These are phyloP conservation scores for Temnopleurus reevesii DNA, from an alignment of 53 echinoderm and acorn worm species.

Conservation along the genomic window DNA sequence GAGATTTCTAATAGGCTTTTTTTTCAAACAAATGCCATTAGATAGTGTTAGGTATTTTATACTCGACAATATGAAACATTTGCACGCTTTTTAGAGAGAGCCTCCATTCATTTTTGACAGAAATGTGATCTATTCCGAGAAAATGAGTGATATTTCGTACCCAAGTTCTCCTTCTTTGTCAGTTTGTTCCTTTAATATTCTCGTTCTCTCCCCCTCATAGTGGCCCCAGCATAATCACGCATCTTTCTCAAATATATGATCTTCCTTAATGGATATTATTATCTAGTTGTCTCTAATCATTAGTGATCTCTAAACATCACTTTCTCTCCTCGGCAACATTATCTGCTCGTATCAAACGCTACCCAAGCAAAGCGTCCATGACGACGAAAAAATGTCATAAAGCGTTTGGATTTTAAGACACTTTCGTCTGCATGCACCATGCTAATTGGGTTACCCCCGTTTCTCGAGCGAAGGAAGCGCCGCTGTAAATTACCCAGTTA, in stretches of 20 bases:
- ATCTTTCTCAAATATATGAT: constrained; percentile 34
- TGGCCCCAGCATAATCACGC: not conserved
- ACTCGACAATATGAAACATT: too few species aligned
- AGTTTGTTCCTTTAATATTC: not conserved
- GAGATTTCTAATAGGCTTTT: too few species aligned
- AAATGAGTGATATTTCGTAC: not conserved
- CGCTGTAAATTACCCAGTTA: constrained; percentile 30
- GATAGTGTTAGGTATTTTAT: too few species aligned
- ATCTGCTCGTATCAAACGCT: not conserved
- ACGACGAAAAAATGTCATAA: constrained; percentile 43
- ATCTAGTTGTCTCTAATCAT: constrained; percentile 32
- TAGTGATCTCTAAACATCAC: constrained; percentile 36
- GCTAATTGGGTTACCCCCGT: constrained; percentile 32
- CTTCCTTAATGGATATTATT: constrained; percentile 24
- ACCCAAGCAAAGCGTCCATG: not conserved
- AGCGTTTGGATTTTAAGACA: constrained; percentile 15
- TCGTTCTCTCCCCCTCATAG: too few species aligned
- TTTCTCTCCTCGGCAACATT: not conserved
- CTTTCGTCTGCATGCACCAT: not conserved
- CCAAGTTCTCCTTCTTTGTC: not conserved
- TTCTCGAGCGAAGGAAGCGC: not conserved
- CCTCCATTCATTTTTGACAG: too few species aligned
- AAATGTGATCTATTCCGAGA: too few species aligned
- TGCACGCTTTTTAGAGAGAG: too few species aligned
- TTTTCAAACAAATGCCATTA: too few species aligned